A percentile compares a stretch with the other conserved stretches of the same genome.
Conservation (phyloP, 2,888 invertebrate species). For the Thymelicus acteon region DNA sequence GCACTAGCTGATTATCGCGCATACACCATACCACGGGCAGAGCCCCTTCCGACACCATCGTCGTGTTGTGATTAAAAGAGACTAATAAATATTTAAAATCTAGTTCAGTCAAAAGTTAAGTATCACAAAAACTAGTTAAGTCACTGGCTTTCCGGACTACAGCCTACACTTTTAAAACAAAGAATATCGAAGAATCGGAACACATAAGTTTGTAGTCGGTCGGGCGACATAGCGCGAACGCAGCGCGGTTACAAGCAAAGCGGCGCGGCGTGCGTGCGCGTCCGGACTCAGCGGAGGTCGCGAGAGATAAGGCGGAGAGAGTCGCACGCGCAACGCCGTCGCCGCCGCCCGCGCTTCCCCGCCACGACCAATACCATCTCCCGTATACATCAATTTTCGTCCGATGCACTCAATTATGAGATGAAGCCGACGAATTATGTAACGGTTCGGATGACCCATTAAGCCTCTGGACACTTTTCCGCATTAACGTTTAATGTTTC, state of each 20-base stretch:
- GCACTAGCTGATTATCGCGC: constrained; percentile 88
- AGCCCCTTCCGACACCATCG: constrained; percentile 87
- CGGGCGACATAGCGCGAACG: constrained; percentile 75
- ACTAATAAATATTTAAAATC: constrained; percentile 17
- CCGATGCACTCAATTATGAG: constrained; percentile 61
- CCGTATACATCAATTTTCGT: constrained; percentile 74
- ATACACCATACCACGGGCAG: constrained; percentile 88
- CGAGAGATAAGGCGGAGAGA: constrained; percentile 84
- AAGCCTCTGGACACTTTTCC: constrained; percentile 45
- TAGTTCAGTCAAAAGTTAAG: constrained; percentile 28
- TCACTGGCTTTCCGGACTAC: constrained; percentile 72
- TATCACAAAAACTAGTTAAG: constrained; percentile 28
- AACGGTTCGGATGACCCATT: constrained; percentile 76
- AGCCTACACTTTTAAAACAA: constrained; percentile 66
- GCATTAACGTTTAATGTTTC: constrained; percentile 11
- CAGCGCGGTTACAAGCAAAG: constrained; percentile 61
- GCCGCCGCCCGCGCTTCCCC: constrained; percentile 64
- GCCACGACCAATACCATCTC: constrained; percentile 64
- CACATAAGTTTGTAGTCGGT: constrained; percentile 67
- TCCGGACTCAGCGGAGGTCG: constrained; percentile 82
- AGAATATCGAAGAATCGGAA: constrained; percentile 64
- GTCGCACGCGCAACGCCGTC: constrained; percentile 71
- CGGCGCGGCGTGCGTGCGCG: constrained; percentile 77
- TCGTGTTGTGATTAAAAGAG: constrained; percentile 54
- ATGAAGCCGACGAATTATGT: constrained; percentile 67